Percentiles rank a stretch among this genome's conserved stretches.
phyloP scores from a whole-genome alignment of 2,888 invertebrate genomes.

The Cosmorhoe ocellata region DNA sequence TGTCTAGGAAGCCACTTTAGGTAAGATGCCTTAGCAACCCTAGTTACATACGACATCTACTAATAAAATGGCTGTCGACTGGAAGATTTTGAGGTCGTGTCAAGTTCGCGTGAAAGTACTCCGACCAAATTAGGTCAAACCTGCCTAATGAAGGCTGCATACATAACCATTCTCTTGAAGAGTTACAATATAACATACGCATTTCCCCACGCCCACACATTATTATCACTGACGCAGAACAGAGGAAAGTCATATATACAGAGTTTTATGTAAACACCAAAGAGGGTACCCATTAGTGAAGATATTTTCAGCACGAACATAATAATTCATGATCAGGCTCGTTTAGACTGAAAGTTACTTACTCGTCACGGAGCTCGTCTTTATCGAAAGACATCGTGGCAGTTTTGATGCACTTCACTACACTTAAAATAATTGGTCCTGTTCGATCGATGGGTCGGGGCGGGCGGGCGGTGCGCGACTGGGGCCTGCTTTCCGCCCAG shows the following conservation, averaged over 20 bases:
- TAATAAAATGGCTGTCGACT: background rate
- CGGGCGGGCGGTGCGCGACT: constrained; percentile 61
- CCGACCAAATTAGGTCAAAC: constrained; percentile 34
- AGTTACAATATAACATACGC: background rate
- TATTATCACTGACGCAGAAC: constrained; percentile 15
- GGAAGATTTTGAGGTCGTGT: constrained; percentile 35
- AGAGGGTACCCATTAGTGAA: background rate
- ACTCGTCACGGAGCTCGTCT: constrained; percentile 88
- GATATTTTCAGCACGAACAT: too few species aligned
- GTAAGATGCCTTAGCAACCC: too few species aligned
- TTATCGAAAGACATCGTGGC: constrained; percentile 82
- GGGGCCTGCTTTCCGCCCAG: constrained; percentile 55
- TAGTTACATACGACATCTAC: background rate
- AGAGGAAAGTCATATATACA: constrained; percentile 5
- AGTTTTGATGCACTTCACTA: constrained; percentile 46
- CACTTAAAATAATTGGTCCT: constrained; percentile 30
- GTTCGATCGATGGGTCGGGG: constrained; percentile 59
- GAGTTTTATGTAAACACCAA: constrained; percentile 22
- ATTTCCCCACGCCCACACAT: background rate
- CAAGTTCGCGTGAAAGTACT: constrained; percentile 48
- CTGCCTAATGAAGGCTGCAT: constrained; percentile 13
- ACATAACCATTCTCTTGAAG: background rate
- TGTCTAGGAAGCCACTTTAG: too few species aligned
- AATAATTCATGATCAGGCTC: background rate
- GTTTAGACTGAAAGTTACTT: constrained; percentile 65